Evolutionary conservation across 1,140 invertebrate genomes (phyloP).

Genomic region (Monomorium pharaonis): DNA sequence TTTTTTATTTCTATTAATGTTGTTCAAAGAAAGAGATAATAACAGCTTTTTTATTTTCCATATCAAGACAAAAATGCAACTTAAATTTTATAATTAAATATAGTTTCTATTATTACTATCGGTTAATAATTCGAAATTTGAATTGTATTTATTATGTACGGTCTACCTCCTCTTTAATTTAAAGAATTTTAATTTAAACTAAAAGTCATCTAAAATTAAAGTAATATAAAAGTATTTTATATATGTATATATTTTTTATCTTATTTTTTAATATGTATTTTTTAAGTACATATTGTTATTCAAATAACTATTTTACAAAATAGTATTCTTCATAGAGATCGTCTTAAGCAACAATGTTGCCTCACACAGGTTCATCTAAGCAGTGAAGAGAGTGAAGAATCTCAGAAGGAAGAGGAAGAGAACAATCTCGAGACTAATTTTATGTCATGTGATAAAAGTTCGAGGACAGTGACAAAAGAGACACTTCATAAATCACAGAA

Average conservation of each 20-base stretch:
- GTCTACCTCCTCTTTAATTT: neutral
- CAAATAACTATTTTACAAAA: constrained; percentile 22
- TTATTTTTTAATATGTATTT: constrained; percentile 2
- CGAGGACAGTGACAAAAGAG: constrained; percentile 49
- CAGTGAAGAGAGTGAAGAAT: constrained; percentile 78
- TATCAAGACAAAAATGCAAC: neutral
- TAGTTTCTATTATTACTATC: neutral
- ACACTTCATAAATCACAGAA: constrained; percentile 48
- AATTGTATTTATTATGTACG: neutral
- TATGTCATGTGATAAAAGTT: constrained; percentile 48
- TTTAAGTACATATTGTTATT: neutral
- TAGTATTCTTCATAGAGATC: neutral
- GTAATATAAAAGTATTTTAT: neutral
- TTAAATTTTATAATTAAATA: neutral
- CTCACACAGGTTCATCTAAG: constrained; percentile 74
- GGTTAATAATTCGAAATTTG: neutral
- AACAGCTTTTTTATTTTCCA: neutral
- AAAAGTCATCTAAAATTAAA: neutral
- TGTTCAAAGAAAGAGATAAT: neutral
- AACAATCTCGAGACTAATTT: constrained; percentile 28
- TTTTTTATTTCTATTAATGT: neutral
- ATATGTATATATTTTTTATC: neutral
- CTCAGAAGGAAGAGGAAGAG: constrained; percentile 74
- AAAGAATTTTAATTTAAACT: too few species aligned
- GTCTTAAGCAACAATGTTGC: constrained; percentile 54